Base-by-base conservation (phyloP, 2,797 vertebrate species). In the Sardinella longiceps region DNA sequence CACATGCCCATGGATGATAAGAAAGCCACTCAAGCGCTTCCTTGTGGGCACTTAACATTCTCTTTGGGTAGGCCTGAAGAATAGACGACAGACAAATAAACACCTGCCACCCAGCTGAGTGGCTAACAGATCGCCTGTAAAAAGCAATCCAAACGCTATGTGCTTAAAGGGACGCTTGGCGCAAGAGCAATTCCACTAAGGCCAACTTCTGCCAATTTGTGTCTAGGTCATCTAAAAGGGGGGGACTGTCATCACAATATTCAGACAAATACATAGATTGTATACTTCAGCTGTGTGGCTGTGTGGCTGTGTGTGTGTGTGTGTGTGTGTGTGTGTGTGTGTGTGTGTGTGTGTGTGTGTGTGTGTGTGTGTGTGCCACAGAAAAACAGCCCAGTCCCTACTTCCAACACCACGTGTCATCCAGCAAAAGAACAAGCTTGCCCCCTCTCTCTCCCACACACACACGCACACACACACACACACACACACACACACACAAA, bases 401-500 rank as follows among this genome's bases (percentile, higher is more conserved):
- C 30, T 18, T 53, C 51, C 51, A 15, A 53, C 15, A 53, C 3
- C 3, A n/a, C 14, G 63, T 33, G 10, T 70, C 63, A 70, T 70
- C 63, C 33, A 10, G 2, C 11, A 70, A 0, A 30, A 14, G 18
- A 33, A 30, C 12, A 2, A 33, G 28, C 43, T 43, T 43, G 4
- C 43, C 43, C 43, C 1, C 43, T 43, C 43, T 7, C 43, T 43
- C 4, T 43, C 43, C 7, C 46, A 63, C 25, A 58, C 14, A 80
- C 28, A 53, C 51, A 80, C 2, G 45, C 10, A 48, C 48, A 85
- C 9, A 20, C 20, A 66, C 39, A 81, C 77, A 43, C 82, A 46
- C 25, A 58, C 20, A 46, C 9, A 80, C 25, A 82, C 51, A 63
- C 20, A 82, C 25, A 81, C 74, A 70, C 74, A 51, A n/a, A 63